phyloP scores from a whole-genome alignment of 2,113 vertebrate genomes.

The Todiramphus saurophagus region DNA sequence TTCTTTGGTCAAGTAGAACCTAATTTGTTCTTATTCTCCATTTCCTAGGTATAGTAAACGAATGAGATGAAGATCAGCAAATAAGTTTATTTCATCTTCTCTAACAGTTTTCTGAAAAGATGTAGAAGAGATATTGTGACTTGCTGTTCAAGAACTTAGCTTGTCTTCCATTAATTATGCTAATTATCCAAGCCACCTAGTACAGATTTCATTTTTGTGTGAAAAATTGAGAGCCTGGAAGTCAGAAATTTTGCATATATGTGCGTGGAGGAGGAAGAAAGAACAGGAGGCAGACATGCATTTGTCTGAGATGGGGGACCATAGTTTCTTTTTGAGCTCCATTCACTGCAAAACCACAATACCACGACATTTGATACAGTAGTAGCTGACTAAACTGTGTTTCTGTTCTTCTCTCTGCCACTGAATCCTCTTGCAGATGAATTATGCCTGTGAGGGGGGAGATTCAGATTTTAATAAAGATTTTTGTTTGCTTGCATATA shows the following conservation, averaged over 20 bases:
- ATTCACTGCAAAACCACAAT: rapidly evolving
- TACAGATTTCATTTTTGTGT: background rate
- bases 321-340: background rate
- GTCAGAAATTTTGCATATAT: background rate
- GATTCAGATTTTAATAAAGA: background rate
- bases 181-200: background rate
- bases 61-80: background rate
- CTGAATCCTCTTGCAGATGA: background rate
- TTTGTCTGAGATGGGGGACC: background rate
- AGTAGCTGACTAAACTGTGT: background rate
- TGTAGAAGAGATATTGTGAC: background rate
- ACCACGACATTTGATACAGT: background rate
- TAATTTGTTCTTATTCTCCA: background rate
- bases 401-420: background rate
- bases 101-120: background rate
- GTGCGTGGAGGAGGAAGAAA: background rate
- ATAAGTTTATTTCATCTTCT: background rate
- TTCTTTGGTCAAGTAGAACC: background rate
- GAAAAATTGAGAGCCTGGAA: background rate
- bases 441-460: background rate
- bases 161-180: background rate
- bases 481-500: background rate
- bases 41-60: background rate
- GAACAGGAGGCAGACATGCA: background rate
- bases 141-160: background rate